Evolutionary conservation across 2,888 invertebrate species (phyloP), one percentile per base, ranked within the genome.

Genomic region (Plagodis dolabraria): DNA sequence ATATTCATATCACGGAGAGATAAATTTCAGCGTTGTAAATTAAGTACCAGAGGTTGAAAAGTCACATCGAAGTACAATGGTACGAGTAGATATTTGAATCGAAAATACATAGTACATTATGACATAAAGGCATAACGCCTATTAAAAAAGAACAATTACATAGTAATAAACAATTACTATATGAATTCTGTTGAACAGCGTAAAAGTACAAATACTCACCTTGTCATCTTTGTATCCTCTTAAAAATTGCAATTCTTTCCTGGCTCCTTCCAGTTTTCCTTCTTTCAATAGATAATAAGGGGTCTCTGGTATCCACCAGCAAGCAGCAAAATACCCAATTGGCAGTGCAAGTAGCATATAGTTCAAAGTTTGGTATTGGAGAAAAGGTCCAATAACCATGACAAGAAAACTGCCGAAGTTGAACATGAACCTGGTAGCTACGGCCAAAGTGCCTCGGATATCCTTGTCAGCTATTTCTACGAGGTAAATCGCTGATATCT

Each of bases 291-390:
- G 80, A 68, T 85, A 94, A 69, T 94, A 94, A 0, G 94, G 95
- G 0, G 94, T 93, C 70, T 95, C 94, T 0, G 95, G 94, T 74
- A 94, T 93, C 83, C 93, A 93, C 58, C 85, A 79, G 66, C 94
- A 94, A 0, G 82, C 85, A 0, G 80, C 40, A 49, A 94, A 90
- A 70, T 92, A 94, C 1, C 84, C 64, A 0, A 91, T 56, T 0
- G 94, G 94, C 6, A 94, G 64, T 0, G 82, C 64, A 7, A 92
- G 65, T 6, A 93, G 80, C 59, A 88, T 76, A 54, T 87, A 90
- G 83, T 94, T 78, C 67, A 90, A 46, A 59, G 85, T 68, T 0
- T 71, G 66, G 60, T 86, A 93, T 0, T 87, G 72, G 0, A 92
- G 73, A 53, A 87, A 86, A 0, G 92, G 79, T 0, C 93, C 93